These are phyloP conservation scores for Saccopteryx leptura DNA, from an alignment of 2,113 vertebrate genomes.

Conservation along the genomic window DNA sequence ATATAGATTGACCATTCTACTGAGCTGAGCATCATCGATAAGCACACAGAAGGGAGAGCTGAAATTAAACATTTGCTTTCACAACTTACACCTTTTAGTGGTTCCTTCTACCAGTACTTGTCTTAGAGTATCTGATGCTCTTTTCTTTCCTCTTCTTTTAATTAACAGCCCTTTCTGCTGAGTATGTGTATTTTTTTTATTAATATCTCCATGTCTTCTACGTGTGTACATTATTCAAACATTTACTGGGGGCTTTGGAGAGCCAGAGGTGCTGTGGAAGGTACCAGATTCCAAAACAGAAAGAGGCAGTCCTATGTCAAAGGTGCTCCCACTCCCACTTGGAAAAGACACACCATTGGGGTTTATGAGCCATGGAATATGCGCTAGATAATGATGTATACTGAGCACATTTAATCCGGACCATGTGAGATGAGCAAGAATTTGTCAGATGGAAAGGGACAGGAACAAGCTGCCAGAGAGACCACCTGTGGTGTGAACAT, in stretches of 20 bases:
- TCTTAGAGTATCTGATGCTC: not conserved
- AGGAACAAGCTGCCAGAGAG: not conserved
- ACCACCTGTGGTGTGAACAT: not conserved
- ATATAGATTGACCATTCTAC: not conserved
- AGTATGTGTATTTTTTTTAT: not conserved
- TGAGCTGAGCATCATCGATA: not conserved
- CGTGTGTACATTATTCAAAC: not conserved
- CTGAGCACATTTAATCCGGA: not conserved
- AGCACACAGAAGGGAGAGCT: not conserved
- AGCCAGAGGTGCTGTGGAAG: not conserved
- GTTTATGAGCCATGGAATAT: accelerated
- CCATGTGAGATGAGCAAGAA: not conserved
- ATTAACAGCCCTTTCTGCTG: not conserved
- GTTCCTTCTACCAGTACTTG: conserved; percentile 10
- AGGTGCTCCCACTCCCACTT: not conserved
- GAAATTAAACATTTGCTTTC: conserved; percentile 26
- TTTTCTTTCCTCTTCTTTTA: not conserved
- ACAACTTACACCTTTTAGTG: conserved; percentile 29
- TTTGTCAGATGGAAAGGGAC: not conserved
- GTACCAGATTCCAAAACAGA: not conserved
- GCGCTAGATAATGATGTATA: not conserved
- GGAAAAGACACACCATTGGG: not conserved
- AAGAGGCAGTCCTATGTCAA: not conserved
- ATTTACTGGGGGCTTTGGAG: not conserved
- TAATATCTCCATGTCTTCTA: not conserved